A percentile compares a stretch with the other conserved stretches of the same genome.
Evolutionary conservation across 2,113 vertebrate genomes (phyloP).

Genomic region (Lanius collurio): DNA sequence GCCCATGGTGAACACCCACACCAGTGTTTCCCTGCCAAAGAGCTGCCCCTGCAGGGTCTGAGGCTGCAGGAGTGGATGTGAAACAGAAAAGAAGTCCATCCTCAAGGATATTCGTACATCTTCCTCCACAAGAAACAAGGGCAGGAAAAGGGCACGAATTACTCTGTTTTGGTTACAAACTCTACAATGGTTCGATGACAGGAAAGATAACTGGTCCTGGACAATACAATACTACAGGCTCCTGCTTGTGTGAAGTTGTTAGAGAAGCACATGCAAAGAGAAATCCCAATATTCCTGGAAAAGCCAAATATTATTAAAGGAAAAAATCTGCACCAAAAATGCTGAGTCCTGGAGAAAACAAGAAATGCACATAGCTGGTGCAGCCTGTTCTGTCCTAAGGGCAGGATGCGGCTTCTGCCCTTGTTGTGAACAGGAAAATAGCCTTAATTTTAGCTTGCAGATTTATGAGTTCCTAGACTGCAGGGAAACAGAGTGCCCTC

Average conservation of each 20-base stretch:
- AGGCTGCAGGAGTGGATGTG: not conserved
- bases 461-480: not conserved
- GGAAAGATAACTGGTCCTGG: not conserved
- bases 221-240: not conserved
- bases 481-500: not conserved
- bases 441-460: not conserved
- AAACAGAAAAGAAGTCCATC: not conserved
- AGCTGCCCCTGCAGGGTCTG: not conserved
- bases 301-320: not conserved
- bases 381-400: not conserved
- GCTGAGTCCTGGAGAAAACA: not conserved
- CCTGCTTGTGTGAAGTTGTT: not conserved
- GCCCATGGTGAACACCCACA: fast-evolving
- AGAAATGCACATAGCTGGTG: not conserved
- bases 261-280: not conserved
- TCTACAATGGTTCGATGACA: fast-evolving
- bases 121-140: not conserved
- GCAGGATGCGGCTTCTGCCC: not conserved
- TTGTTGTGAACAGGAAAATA: not conserved
- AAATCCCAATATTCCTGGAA: not conserved
- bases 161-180: not conserved
- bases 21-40: fast-evolving
- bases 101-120: no score
- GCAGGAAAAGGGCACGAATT: not conserved
- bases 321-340: not conserved